Evolutionary conservation across 2,113 vertebrate genomes (phyloP).

Genomic region (Calyptommatus sinebrachiatus): DNA sequence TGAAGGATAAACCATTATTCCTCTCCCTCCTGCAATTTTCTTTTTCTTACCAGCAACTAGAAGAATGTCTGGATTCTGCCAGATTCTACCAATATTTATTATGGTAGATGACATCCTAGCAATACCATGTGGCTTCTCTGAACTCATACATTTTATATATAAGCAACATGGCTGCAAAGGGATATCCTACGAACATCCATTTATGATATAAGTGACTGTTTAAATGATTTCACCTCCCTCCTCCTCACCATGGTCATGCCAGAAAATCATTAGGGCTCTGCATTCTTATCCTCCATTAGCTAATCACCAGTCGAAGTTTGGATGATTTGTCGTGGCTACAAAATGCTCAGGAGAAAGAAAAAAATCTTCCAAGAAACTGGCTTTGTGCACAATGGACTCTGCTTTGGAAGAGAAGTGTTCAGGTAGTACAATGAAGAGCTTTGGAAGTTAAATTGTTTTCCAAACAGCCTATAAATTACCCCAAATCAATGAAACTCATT

Average conservation of each 20-base stretch:
- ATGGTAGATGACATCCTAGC: not conserved
- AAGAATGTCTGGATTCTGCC: not conserved
- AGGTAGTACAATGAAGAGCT: not conserved
- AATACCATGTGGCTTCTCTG: not conserved
- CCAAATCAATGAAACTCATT: not conserved
- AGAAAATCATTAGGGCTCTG: not conserved
- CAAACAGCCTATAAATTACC: not conserved
- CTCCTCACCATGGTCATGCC: not conserved
- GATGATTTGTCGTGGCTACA: not conserved
- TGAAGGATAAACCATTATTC: no score
- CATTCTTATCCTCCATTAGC: constrained; percentile 20
- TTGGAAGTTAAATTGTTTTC: not conserved
- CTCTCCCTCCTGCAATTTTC: no score
- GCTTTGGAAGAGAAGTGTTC: constrained; percentile 25
- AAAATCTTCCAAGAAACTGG: not conserved
- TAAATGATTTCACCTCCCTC: not conserved
- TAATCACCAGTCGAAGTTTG: constrained; percentile 13
- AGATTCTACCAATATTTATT: not conserved
- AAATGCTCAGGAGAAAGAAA: constrained; percentile 4
- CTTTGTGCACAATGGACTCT: constrained; percentile 3
- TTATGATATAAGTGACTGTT: not conserved
- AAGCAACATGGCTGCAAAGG: fast-evolving
- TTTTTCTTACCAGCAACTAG: no score
- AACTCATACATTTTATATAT: not conserved
- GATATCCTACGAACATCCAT: not conserved